Conservation (phyloP, 2,888 invertebrate species). For the Drosophila ezoana region DNA sequence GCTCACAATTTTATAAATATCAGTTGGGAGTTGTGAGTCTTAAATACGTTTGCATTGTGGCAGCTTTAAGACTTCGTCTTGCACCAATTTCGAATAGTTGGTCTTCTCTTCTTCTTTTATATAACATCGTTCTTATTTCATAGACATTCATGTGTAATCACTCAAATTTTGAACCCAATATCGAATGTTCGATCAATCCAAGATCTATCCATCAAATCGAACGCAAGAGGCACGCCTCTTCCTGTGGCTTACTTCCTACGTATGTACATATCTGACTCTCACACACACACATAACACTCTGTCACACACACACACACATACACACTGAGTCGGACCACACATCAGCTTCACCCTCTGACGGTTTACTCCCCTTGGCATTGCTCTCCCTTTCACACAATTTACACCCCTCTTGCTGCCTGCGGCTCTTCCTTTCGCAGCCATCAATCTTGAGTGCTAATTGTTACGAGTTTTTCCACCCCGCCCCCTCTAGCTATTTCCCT, state of each 20-base stretch:
- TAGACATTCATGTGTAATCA: neutral
- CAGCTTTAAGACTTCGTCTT: no score
- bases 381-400: constrained; percentile 11
- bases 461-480: constrained; percentile 59
- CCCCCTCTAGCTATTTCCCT: neutral
- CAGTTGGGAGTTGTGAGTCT: no score
- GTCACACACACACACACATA: neutral
- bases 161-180: neutral
- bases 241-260: constrained; percentile 7
- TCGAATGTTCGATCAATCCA: neutral
- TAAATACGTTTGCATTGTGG: no score
- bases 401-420: constrained; percentile 5
- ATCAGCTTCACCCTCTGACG: constrained; percentile 16
- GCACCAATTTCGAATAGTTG: no score
- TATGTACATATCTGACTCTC: neutral
- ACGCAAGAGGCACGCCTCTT: constrained; percentile 20
- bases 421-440: constrained; percentile 40
- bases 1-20: no score
- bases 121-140: no score
- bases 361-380: constrained; percentile 1
- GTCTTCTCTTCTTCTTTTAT: no score
- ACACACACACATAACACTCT: neutral
- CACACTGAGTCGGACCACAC: constrained; percentile 37
- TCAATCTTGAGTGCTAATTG: constrained; percentile 79
- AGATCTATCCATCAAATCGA: constrained; percentile 23